phyloP scores from a whole-genome alignment of 2,888 invertebrate species.

The Endomychus coccineus region DNA sequence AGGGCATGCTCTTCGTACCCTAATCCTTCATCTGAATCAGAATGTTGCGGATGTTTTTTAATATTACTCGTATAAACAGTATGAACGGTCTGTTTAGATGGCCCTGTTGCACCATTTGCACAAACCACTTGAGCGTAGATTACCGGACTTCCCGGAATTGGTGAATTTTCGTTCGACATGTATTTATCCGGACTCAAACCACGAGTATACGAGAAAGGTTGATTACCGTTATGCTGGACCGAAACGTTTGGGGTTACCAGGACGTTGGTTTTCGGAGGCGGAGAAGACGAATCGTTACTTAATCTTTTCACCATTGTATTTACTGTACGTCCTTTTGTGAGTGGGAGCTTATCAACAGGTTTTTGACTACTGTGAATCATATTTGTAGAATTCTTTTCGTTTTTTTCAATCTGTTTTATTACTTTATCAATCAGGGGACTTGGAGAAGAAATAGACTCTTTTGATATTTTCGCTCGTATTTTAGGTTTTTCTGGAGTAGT shows the following conservation, averaged over 20 bases:
- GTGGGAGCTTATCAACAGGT: constrained; percentile 59
- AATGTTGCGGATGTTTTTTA: constrained; percentile 50
- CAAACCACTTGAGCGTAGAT: constrained; percentile 72
- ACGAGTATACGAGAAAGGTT: constrained; percentile 75
- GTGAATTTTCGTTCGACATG: constrained; percentile 34
- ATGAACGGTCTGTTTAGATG: constrained; percentile 48
- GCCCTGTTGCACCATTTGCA: constrained; percentile 38
- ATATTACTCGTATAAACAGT: constrained; percentile 42
- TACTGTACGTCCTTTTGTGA: constrained; percentile 66
- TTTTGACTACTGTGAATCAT: constrained; percentile 70
- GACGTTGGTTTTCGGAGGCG: constrained; percentile 50
- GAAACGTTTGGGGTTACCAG: constrained; percentile 54
- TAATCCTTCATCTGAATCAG: constrained; percentile 75
- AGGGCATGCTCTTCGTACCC: constrained; percentile 54
- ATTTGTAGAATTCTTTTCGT: constrained; percentile 35
- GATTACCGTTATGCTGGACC: constrained; percentile 61
- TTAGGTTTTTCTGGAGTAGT: constrained; percentile 34
- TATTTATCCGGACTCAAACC: constrained; percentile 44
- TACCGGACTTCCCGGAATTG: constrained; percentile 46
- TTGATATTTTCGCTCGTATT: constrained; percentile 27
- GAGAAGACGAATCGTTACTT: constrained; percentile 62
- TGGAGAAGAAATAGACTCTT: constrained; percentile 9
- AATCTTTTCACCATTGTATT: constrained; percentile 69
- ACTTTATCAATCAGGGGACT: constrained; percentile 46
- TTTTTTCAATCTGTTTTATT: constrained; percentile 46